A percentile compares a stretch with the other conserved stretches of the same genome.
These are phyloP conservation scores for Ophion ventricosus DNA, from an alignment of 2,888 invertebrate species.

Conservation along the genomic window DNA sequence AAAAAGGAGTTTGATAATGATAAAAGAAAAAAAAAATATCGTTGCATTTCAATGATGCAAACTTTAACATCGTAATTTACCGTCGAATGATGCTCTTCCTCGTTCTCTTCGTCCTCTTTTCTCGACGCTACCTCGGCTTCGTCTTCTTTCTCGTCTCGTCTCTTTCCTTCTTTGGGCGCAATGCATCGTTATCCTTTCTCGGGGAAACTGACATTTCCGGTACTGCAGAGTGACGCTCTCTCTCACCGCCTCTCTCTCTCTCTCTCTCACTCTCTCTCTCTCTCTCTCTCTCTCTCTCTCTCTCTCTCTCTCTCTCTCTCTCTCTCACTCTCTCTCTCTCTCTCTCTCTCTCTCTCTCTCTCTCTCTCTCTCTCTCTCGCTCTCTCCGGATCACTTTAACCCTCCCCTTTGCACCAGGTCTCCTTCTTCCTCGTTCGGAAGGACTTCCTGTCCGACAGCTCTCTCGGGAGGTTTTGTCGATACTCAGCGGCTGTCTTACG, in stretches of 20 bases:
- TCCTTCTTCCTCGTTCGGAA: background rate
- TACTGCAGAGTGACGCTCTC: constrained; percentile 41
- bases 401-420: background rate
- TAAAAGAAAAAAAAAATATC: too few species aligned
- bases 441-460: constrained; percentile 10
- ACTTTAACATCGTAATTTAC: too few species aligned
- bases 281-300: background rate
- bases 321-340: background rate
- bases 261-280: background rate
- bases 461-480: constrained; percentile 3
- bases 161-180: constrained; percentile 60
- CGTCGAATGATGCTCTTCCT: constrained; percentile 30
- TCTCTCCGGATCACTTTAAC: background rate
- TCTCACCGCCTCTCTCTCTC: constrained; percentile 1
- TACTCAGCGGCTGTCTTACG: background rate
- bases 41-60: too few species aligned
- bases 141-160: constrained; percentile 51
- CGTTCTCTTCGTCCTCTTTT: constrained; percentile 5
- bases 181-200: constrained; percentile 60
- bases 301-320: background rate
- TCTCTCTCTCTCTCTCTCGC: background rate
- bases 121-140: constrained; percentile 36
- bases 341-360: background rate
- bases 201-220: constrained; percentile 62
- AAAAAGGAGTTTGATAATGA: too few species aligned